Conservation (phyloP, 2,888 invertebrate species). For the Teleogryllus oceanicus region DNA sequence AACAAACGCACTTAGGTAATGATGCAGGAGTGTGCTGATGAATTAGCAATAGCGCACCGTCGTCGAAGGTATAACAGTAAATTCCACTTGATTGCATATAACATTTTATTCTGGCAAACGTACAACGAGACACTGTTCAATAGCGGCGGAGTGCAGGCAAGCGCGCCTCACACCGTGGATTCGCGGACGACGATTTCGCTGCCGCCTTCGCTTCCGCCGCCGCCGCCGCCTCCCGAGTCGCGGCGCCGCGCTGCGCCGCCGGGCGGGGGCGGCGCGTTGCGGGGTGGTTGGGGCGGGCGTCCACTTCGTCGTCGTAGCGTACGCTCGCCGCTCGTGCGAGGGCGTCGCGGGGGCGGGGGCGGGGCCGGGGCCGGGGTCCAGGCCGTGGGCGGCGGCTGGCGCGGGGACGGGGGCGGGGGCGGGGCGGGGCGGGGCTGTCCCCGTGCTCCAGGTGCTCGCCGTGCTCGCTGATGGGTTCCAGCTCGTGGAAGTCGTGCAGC, state of each 20-base stretch:
- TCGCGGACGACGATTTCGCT: not conserved
- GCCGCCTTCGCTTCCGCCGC: not conserved
- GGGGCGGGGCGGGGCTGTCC: not conserved
- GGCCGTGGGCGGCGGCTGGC: not conserved
- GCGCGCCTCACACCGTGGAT: not conserved
- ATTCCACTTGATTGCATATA: too few relatives aligned
- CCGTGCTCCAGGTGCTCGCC: slow-evolving; percentile 24
- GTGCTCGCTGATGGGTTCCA: slow-evolving; percentile 34
- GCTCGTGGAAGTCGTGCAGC: slow-evolving; percentile 31
- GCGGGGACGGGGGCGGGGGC: not conserved
- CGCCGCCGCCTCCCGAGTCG: not conserved
- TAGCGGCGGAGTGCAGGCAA: too few relatives aligned
- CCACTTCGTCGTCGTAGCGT: not conserved
- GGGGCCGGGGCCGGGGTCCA: slow-evolving; percentile 31
- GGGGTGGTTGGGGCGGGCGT: not conserved
- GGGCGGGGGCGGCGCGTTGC: too few relatives aligned
- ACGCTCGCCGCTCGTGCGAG: not conserved
- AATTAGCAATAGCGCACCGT: too few relatives aligned
- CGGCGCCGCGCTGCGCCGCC: too few relatives aligned
- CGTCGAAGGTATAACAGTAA: too few relatives aligned
- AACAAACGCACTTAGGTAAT: too few relatives aligned
- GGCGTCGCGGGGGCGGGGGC: slow-evolving; percentile 20
- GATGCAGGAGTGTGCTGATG: too few relatives aligned
- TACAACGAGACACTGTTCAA: too few relatives aligned
- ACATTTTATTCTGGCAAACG: too few relatives aligned